phyloP scores from a whole-genome alignment of 2,113 vertebrate species.

The Sinocyclocheilus rhinocerous region DNA sequence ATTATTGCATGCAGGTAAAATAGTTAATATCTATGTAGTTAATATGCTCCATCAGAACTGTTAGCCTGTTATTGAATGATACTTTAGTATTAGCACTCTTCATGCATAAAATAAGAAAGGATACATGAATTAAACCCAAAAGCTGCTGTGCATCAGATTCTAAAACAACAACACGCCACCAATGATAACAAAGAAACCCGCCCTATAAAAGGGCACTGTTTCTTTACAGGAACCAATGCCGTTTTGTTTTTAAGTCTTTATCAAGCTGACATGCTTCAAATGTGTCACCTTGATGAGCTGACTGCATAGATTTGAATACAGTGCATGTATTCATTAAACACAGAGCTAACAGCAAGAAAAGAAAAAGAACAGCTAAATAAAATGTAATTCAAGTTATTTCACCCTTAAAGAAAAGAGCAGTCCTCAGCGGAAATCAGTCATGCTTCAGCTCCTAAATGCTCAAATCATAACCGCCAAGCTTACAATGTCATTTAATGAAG shows the following conservation, averaged over 20 bases:
- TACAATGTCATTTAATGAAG: conserved; percentile 27
- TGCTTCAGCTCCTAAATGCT: conserved; percentile 35
- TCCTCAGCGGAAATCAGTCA: conserved; percentile 14
- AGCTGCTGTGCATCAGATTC: conserved; percentile 47
- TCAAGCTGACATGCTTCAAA: conserved; percentile 23
- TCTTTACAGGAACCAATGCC: conserved; percentile 47
- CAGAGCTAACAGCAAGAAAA: neutral
- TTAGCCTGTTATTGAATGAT: conserved; percentile 7
- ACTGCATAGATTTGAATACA: conserved; percentile 38
- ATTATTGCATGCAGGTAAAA: conserved; percentile 55
- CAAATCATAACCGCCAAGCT: conserved; percentile 37
- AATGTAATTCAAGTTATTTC: conserved; percentile 11
- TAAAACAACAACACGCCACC: conserved; percentile 37
- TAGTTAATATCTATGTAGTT: conserved; percentile 18
- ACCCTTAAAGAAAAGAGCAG: conserved; percentile 40
- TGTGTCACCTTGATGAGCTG: conserved; percentile 4
- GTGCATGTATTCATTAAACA: neutral
- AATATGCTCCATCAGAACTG: neutral
- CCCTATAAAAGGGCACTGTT: conserved; percentile 37
- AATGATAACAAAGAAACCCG: conserved; percentile 53
- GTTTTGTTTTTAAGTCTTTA: neutral
- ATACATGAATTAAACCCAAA: conserved; percentile 1
- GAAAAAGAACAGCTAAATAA: neutral
- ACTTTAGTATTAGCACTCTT: neutral
- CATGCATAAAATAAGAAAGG: conserved; percentile 50